phyloP scores from a whole-genome alignment of 2,797 vertebrate genomes.

The Pelodytes ibericus region DNA sequence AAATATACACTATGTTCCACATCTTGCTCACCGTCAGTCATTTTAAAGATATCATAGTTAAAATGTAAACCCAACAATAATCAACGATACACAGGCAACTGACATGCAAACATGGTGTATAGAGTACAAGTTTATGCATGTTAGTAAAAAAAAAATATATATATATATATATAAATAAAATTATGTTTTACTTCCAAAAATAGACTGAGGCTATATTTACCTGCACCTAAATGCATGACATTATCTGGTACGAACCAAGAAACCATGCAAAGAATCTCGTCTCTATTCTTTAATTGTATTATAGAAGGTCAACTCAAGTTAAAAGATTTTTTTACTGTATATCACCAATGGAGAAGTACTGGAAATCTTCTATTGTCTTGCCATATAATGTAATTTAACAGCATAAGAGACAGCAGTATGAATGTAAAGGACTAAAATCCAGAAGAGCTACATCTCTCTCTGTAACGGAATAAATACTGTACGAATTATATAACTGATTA shows the following conservation, averaged over 20 bases:
- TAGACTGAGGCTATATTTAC: conserved; percentile 30
- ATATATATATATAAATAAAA: too few species aligned
- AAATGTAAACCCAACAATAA: too few species aligned
- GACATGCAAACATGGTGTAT: too few species aligned
- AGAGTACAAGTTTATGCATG: too few species aligned
- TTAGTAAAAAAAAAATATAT: too few species aligned
- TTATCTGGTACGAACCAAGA: conserved; percentile 51
- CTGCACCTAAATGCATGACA: conserved; percentile 21
- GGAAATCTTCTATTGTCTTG: not conserved
- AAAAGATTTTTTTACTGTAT: conserved; percentile 24
- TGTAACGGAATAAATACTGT: not conserved
- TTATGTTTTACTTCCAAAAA: conserved; percentile 5
- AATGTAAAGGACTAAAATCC: not conserved
- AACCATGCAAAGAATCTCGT: conserved; percentile 62
- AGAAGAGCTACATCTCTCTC: not conserved
- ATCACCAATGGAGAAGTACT: not conserved
- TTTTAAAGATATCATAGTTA: too few species aligned
- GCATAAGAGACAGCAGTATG: not conserved
- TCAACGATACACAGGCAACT: too few species aligned
- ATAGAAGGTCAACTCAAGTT: conserved; percentile 54
- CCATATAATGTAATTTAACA: conserved; percentile 19
- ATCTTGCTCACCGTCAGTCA: too few species aligned
- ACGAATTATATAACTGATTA: too few species aligned
- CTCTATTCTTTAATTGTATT: conserved; percentile 64
- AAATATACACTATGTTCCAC: too few species aligned